Evolutionary conservation across 1,140 invertebrate genomes (phyloP), one percentile per base, ranked within the genome.

Genomic region (Drosophila rhopaloa): DNA sequence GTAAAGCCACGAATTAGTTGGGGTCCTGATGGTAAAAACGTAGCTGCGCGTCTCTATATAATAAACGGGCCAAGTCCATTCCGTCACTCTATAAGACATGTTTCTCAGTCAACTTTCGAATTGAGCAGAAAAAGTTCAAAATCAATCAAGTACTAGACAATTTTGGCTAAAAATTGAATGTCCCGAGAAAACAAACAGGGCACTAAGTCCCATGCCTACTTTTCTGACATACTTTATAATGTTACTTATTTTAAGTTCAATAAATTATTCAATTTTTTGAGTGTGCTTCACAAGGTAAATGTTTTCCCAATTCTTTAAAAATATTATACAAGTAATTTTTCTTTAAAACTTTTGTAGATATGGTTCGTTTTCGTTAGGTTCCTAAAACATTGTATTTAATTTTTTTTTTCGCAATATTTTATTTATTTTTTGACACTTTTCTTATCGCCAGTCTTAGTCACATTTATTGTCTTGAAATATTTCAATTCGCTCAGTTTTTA

Each of bases 1-100:
- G 50, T 16, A 76, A 29, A 46, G 61, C 7, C 16, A 48, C 5
- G 47, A 14, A 62, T 88, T 82, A 79, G 71, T 67, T 11, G 44
- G 37, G 2, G 40, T 44, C 29, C 46, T 14, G 0, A 29, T 10
- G 6, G 55, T 35, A 10, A 63, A 8, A 11, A 32, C 32, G 13
- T 37, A 40, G 47, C 19, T 40, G 5, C 58, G 32, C 7, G 27
- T 14, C 7, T 38, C 8, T 3, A 32, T 24, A 41, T 59, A 6
- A 14, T 32, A 59, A 59, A 62, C 13, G 55, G 60, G 37, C 2
- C 11, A 7, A 4, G 11, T 7, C 58, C 32, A 5, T 4, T 59
- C 32, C 0, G 7, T 9, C 13, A 2, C 6, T 14, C 10, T 3
- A 7, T 41, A n/a, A 59, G 40, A 19, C 55, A 62, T 62, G 8